These are phyloP conservation scores for Atta texana DNA, from an alignment of 1,140 invertebrate genomes.

Conservation along the genomic window DNA sequence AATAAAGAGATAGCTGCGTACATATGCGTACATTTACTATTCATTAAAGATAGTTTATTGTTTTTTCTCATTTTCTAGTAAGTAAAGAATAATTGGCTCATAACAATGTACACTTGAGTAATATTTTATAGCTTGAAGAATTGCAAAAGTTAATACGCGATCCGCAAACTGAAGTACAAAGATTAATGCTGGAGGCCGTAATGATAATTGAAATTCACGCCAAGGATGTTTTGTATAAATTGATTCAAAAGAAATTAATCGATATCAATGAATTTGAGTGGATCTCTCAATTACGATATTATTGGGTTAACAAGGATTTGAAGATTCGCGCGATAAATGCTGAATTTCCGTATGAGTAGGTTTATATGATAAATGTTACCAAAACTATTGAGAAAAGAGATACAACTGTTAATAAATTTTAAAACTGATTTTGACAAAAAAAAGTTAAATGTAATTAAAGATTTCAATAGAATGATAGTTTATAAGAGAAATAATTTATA, in stretches of 20 bases:
- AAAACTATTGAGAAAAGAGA: not conserved
- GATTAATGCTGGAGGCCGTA: conserved; percentile 88
- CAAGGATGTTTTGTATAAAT: conserved; percentile 88
- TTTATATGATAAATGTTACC: conserved; percentile 7
- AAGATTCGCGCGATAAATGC: conserved; percentile 89
- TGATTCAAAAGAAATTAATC: conserved; percentile 88
- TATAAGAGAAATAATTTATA: not conserved
- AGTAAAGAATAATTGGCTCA: not conserved
- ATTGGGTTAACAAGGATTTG: conserved; percentile 88
- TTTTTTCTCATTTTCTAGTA: not conserved
- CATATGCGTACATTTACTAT: conserved; percentile 77
- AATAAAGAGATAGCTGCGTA: not conserved
- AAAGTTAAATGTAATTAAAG: not conserved
- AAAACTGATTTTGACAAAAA: not conserved
- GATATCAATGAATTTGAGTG: conserved; percentile 92
- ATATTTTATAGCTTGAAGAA: conserved; percentile 88
- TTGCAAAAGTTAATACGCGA: conserved; percentile 89
- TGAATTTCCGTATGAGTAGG: conserved; percentile 87
- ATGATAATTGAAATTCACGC: conserved; percentile 92
- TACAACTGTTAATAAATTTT: not conserved
- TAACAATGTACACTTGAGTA: conserved; percentile 20
- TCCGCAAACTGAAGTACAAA: conserved; percentile 89
- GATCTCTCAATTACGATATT: conserved; percentile 92
- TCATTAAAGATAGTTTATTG: not conserved
- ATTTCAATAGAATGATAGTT: not conserved